Conservation (phyloP, 2,113 vertebrate genomes). For the Notarius lentiginosus region DNA sequence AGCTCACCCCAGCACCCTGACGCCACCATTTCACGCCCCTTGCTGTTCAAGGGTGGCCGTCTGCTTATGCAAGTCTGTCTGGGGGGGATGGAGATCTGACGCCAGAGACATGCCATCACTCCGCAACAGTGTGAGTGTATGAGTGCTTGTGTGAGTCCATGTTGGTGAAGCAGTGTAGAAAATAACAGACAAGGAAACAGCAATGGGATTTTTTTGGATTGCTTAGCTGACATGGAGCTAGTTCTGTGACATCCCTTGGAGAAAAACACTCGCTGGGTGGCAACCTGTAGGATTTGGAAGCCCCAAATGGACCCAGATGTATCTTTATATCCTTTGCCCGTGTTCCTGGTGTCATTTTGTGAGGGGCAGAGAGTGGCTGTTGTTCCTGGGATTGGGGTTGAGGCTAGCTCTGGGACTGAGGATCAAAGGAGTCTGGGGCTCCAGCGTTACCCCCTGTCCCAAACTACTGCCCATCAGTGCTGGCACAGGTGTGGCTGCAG, state of each 20-base stretch:
- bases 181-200: constrained; percentile 20
- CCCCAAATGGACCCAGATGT: constrained; percentile 53
- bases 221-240: constrained; percentile 10
- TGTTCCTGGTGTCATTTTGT: constrained; percentile 51
- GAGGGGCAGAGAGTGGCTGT: constrained; percentile 49
- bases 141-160: constrained; percentile 12
- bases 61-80: constrained; percentile 38
- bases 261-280: not conserved
- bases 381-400: constrained; percentile 12
- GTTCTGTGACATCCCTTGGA: constrained; percentile 13
- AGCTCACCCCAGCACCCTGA: constrained; percentile 55
- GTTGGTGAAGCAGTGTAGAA: not conserved
- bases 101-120: constrained; percentile 49
- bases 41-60: constrained; percentile 55
- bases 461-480: not conserved
- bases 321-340: constrained; percentile 41
- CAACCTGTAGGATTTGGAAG: constrained; percentile 17
- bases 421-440: constrained; percentile 11
- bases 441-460: not conserved
- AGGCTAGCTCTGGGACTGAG: constrained; percentile 1
- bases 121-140: constrained; percentile 19
- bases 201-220: constrained; percentile 21
- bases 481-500: constrained; percentile 24
- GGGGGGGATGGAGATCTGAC: constrained; percentile 33
- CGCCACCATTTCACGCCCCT: constrained; percentile 53